phyloP scores from a whole-genome alignment of 2,797 vertebrate genomes.

The Oreonectes daqikongensis region DNA sequence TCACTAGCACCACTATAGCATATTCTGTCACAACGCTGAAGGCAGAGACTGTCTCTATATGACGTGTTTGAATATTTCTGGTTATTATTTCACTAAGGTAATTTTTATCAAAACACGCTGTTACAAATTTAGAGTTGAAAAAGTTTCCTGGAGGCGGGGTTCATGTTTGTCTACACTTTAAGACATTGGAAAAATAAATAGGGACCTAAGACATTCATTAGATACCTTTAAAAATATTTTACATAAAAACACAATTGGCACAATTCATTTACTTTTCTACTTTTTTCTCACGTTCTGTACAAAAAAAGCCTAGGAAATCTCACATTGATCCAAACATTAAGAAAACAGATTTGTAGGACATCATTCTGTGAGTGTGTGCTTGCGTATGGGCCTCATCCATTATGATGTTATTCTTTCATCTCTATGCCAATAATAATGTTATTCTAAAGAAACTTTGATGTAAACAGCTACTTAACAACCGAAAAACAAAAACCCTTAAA shows the following conservation, averaged over 20 bases:
- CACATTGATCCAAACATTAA: slow-evolving; percentile 66
- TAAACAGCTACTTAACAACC: slow-evolving; percentile 57
- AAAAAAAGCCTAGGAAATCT: slow-evolving; percentile 65
- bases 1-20: slow-evolving; percentile 26
- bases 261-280: slow-evolving; percentile 69
- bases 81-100: not conserved
- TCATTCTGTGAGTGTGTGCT: slow-evolving; percentile 61
- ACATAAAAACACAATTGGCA: slow-evolving; percentile 73
- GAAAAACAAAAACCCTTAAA: slow-evolving; percentile 58
- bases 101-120: not conserved
- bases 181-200: slow-evolving; percentile 77
- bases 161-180: slow-evolving; percentile 37
- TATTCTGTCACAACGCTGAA: not conserved
- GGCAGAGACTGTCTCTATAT: not conserved
- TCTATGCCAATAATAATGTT: slow-evolving; percentile 61
- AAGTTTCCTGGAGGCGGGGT: slow-evolving; percentile 5
- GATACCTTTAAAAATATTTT: slow-evolving; percentile 65
- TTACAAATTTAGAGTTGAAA: not conserved
- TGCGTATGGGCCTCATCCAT: slow-evolving; percentile 28
- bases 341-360: slow-evolving; percentile 53
- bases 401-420: slow-evolving; percentile 56
- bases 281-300: slow-evolving; percentile 71
- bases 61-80: not conserved
- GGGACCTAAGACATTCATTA: slow-evolving; percentile 69
- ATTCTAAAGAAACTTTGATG: slow-evolving; percentile 65